Conservation (phyloP, 2,113 vertebrate species). For the Cinclus cinclus region DNA sequence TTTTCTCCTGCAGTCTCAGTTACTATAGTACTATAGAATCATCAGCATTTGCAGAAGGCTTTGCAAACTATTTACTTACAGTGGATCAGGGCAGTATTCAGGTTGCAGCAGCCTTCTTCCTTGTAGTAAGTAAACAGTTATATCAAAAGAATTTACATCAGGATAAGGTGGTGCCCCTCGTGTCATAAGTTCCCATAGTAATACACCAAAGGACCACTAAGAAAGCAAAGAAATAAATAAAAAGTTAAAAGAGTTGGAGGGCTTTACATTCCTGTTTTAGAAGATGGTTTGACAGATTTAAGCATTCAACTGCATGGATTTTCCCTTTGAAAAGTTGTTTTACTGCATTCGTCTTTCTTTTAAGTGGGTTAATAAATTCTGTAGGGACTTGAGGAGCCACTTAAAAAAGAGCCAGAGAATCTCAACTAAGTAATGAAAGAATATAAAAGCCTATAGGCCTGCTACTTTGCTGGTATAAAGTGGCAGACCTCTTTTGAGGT, state of each 20-base stretch:
- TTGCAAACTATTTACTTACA: slow-evolving; percentile 82
- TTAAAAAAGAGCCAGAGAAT: slow-evolving; percentile 31
- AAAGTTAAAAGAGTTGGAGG: neutral
- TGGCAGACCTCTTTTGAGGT: slow-evolving; percentile 29
- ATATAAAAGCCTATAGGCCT: slow-evolving; percentile 43
- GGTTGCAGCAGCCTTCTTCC: slow-evolving; percentile 94
- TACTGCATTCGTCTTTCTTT: neutral
- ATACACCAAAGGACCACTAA: slow-evolving; percentile 91
- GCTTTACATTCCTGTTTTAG: neutral
- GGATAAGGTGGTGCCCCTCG: slow-evolving; percentile 96
- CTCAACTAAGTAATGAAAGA: slow-evolving; percentile 29
- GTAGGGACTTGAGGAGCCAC: slow-evolving; percentile 6
- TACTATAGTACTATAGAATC: neutral
- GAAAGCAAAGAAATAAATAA: neutral
- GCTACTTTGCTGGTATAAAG: slow-evolving; percentile 19
- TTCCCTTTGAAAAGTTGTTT: slow-evolving; percentile 36
- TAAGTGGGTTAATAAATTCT: slow-evolving; percentile 33
- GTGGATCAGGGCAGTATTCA: slow-evolving; percentile 93
- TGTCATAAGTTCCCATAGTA: slow-evolving; percentile 98
- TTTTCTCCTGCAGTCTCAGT: neutral
- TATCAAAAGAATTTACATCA: slow-evolving; percentile 97
- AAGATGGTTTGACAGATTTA: neutral
- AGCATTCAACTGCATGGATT: neutral
- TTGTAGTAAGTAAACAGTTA: slow-evolving; percentile 94
- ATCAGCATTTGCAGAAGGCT: neutral